These are phyloP conservation scores for Oceanodroma leucorhoa DNA, from an alignment of 2,797 vertebrate genomes.

Conservation along the genomic window DNA sequence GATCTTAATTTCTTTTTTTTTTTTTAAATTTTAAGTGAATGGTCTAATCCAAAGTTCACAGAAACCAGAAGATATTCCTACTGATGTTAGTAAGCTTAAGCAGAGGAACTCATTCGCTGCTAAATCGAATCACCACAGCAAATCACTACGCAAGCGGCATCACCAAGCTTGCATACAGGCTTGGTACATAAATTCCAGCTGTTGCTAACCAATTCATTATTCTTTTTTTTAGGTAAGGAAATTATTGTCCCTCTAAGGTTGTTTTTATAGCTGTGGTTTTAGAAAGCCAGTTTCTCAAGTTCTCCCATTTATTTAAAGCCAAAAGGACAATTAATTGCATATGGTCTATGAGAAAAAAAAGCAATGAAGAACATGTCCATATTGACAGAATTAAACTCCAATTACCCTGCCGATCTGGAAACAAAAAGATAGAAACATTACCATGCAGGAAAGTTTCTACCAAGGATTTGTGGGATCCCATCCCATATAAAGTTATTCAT, in stretches of 20 bases:
- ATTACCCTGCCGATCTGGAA: not conserved
- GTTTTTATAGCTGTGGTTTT: not conserved
- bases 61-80: not conserved
- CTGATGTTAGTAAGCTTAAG: not conserved
- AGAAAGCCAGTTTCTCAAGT: not conserved
- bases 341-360: not conserved
- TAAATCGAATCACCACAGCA: not conserved
- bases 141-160: not conserved
- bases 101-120: not conserved
- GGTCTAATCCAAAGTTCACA: not conserved
- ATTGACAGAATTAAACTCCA: not conserved
- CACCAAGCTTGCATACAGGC: fast-evolving
- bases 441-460: not conserved
- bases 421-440: fast-evolving
- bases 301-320: not conserved
- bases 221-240: not conserved
- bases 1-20: not conserved
- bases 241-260: not conserved
- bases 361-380: not conserved
- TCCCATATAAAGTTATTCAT: not conserved
- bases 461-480: not conserved
- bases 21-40: not conserved
- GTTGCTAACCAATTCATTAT: not conserved
- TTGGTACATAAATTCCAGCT: not conserved
- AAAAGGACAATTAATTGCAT: not conserved